Conservation (phyloP, 2,113 vertebrate genomes). For the Coreoperca whiteheadi region DNA sequence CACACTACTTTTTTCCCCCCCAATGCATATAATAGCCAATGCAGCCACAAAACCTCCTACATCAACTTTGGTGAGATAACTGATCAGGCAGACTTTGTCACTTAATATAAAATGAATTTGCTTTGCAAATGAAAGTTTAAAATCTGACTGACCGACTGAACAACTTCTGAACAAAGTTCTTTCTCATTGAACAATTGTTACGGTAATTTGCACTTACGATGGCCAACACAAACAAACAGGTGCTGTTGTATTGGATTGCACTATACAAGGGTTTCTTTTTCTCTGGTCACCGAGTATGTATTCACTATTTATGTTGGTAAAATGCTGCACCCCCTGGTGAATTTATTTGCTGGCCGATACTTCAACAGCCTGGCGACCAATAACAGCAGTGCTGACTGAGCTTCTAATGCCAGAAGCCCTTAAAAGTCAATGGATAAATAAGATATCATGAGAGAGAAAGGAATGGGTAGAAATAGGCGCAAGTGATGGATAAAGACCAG, state of each 20-base stretch:
- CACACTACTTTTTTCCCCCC: too few species aligned
- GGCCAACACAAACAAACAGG: background rate
- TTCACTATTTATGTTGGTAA: background rate
- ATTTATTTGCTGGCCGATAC: background rate
- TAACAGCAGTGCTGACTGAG: background rate
- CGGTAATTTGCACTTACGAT: background rate
- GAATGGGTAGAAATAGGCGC: background rate
- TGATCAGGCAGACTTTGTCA: background rate
- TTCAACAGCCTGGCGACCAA: background rate
- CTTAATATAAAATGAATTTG: too few species aligned
- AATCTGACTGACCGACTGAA: conserved; percentile 2
- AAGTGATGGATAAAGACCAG: background rate
- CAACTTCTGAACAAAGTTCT: background rate
- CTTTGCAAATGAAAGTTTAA: background rate
- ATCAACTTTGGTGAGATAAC: background rate
- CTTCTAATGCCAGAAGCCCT: background rate
- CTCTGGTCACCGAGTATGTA: background rate
- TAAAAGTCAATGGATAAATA: background rate
- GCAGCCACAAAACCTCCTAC: background rate
- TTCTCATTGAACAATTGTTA: background rate
- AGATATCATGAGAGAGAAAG: background rate
- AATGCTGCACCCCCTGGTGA: background rate
- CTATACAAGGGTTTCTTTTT: too few species aligned
- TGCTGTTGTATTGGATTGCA: too few species aligned
- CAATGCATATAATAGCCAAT: background rate